Percentiles rank a stretch among this genome's conserved stretches.
Conservation (phyloP, 2,888 invertebrate species). For the Drosophila recens region DNA sequence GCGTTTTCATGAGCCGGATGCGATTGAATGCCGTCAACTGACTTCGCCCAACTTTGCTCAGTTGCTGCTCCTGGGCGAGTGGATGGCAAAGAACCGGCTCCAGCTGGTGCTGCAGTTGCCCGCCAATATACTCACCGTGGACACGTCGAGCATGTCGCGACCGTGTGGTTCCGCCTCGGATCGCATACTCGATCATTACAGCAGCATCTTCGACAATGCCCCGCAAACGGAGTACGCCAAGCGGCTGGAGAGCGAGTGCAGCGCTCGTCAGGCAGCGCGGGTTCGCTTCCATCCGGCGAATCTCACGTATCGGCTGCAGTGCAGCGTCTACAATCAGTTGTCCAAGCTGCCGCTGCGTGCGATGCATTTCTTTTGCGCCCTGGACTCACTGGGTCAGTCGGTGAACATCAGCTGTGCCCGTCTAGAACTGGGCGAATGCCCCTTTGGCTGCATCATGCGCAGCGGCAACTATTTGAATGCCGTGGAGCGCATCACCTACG, state of each 20-base stretch:
- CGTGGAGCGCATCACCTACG: conserved; percentile 79
- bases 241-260: conserved; percentile 73
- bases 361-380: conserved; percentile 84
- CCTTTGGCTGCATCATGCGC: conserved; percentile 83
- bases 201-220: conserved; percentile 82
- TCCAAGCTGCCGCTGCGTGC: conserved; percentile 80
- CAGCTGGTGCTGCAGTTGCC: conserved; percentile 77
- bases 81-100: conserved; percentile 83
- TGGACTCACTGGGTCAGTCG: conserved; percentile 76
- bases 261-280: conserved; percentile 69
- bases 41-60: conserved; percentile 86
- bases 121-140: conserved; percentile 83
- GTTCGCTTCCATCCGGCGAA: conserved; percentile 84
- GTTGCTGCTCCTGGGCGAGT: conserved; percentile 86
- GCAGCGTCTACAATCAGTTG: conserved; percentile 82
- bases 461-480: conserved; percentile 79
- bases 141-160: conserved; percentile 76
- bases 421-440: conserved; percentile 78
- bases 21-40: conserved; percentile 72
- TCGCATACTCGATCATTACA: conserved; percentile 83
- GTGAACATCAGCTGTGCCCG: conserved; percentile 70
- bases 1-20: conserved; percentile 34
- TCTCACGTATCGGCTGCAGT: conserved; percentile 80
- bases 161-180: conserved; percentile 75
- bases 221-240: conserved; percentile 84